Percentiles rank a stretch among this genome's conserved stretches.
phyloP scores from a whole-genome alignment of 2,888 invertebrate genomes.

The Torymus aiolomorphi region DNA sequence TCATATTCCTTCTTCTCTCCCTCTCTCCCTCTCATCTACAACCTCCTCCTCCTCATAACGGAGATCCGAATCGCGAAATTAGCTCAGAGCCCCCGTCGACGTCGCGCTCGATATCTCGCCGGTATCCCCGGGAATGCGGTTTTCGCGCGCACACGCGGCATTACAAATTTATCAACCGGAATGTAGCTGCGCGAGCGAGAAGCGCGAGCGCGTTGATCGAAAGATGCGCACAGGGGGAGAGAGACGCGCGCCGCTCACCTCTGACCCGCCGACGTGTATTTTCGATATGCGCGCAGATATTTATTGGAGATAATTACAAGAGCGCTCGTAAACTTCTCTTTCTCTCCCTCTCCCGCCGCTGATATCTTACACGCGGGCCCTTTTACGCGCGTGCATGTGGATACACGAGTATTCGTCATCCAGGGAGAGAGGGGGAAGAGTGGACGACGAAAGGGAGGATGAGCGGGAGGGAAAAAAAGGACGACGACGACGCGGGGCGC shows the following conservation, averaged over 20 bases:
- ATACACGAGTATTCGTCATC: constrained; percentile 39
- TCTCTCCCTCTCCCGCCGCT: constrained; percentile 62
- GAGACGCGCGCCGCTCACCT: constrained; percentile 70
- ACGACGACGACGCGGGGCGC: constrained; percentile 50
- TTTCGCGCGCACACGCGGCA: constrained; percentile 51
- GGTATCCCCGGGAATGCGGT: constrained; percentile 30
- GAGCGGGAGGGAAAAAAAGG: constrained; percentile 36
- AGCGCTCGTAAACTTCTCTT: constrained; percentile 72
- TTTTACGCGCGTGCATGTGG: constrained; percentile 60
- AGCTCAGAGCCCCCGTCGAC: constrained; percentile 55
- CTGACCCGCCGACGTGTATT: constrained; percentile 69
- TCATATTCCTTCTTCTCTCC: background rate
- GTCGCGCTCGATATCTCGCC: constrained; percentile 31
- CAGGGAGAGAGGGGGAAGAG: constrained; percentile 27
- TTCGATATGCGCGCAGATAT: constrained; percentile 69
- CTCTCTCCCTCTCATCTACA: background rate
- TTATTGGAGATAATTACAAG: constrained; percentile 76
- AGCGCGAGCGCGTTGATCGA: constrained; percentile 73
- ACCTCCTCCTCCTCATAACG: background rate
- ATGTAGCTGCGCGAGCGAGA: constrained; percentile 63
- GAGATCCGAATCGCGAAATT: constrained; percentile 67
- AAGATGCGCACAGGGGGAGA: constrained; percentile 64
- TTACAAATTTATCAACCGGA: constrained; percentile 69
- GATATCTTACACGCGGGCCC: constrained; percentile 71
- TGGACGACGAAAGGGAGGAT: too few species aligned